These are phyloP conservation scores for Manacus vitellinus DNA, from an alignment of 2,113 vertebrate genomes.

Conservation along the genomic window DNA sequence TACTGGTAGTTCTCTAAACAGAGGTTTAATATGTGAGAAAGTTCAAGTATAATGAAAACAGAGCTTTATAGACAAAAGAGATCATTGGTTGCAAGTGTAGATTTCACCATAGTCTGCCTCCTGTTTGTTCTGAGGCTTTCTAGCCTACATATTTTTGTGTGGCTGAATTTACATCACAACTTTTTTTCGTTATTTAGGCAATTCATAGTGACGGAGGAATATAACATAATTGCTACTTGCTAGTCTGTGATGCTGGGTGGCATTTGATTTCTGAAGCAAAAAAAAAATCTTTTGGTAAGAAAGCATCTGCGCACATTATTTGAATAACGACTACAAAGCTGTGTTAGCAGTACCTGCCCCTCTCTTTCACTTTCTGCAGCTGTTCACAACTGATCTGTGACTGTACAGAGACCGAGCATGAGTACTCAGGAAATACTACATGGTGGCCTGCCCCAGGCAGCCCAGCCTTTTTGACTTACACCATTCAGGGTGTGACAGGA, in stretches of 20 bases:
- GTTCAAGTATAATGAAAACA: neutral
- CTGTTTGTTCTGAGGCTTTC: neutral
- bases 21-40: neutral
- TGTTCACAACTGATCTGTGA: neutral
- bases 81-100: neutral
- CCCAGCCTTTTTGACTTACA: neutral
- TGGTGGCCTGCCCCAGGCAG: neutral
- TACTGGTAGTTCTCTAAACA: neutral
- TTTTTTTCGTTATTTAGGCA: neutral
- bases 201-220: neutral
- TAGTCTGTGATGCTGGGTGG: neutral
- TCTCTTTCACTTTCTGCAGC: constrained; percentile 23
- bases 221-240: neutral
- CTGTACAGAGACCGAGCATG: neutral
- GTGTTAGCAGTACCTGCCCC: neutral
- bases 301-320: neutral
- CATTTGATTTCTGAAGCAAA: neutral
- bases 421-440: neutral
- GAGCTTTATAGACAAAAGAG: neutral
- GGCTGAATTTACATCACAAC: neutral
- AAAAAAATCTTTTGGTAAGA: neutral
- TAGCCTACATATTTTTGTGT: neutral
- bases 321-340: neutral
- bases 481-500: neutral
- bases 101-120: neutral